A percentile compares a stretch with the other conserved stretches of the same genome.
phyloP scores from a whole-genome alignment of 2,797 vertebrate genomes.

The Eulemur rubriventer region DNA sequence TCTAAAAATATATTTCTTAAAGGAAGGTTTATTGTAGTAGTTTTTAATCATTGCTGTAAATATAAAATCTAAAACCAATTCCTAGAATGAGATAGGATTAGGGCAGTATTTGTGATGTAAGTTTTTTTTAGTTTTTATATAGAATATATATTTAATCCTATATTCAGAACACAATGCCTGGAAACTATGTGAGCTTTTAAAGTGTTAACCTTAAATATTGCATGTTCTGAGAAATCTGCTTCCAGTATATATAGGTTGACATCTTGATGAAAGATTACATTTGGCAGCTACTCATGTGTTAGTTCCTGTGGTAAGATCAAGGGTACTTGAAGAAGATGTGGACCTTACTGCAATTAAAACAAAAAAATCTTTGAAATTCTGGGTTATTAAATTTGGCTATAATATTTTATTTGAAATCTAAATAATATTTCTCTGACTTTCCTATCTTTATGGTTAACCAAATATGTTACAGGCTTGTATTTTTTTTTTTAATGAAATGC shows the following conservation, averaged over 20 bases:
- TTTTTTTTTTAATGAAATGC: constrained; percentile 86
- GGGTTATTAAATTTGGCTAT: constrained; percentile 77
- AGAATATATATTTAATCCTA: not conserved
- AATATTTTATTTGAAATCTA: constrained; percentile 76
- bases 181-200: constrained; percentile 23
- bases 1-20: constrained; percentile 50
- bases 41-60: not conserved
- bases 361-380: constrained; percentile 65
- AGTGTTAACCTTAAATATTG: constrained; percentile 20
- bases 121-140: not conserved
- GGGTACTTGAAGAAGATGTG: constrained; percentile 63
- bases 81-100: not conserved
- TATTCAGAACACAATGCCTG: constrained; percentile 3
- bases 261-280: constrained; percentile 44
- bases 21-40: not conserved
- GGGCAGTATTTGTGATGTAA: constrained; percentile 6
- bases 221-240: constrained; percentile 35
- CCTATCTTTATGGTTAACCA: constrained; percentile 82
- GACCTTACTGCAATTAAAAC: constrained; percentile 67
- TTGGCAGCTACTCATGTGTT: constrained; percentile 29
- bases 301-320: constrained; percentile 54
- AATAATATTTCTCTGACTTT: constrained; percentile 78
- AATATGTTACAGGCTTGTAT: constrained; percentile 84
- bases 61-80: not conserved
- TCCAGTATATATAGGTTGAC: constrained; percentile 35